Percentiles rank a stretch among this genome's conserved stretches.
phyloP scores from a whole-genome alignment of 2,113 vertebrate genomes.

The Tauraco erythrolophus region DNA sequence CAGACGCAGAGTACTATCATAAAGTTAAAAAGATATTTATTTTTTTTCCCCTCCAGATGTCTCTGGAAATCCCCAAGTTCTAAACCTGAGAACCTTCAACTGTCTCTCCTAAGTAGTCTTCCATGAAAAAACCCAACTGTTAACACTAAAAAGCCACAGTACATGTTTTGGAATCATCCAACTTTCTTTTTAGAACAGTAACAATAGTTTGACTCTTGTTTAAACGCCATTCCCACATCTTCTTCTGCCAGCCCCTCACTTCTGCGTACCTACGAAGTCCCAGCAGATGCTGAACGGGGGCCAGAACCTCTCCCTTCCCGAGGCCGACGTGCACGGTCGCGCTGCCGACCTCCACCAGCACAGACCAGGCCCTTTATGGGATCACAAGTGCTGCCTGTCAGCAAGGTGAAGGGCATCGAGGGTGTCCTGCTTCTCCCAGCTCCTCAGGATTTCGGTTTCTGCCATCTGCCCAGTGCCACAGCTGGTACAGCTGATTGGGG shows the following conservation, averaged over 20 bases:
- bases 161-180: neutral
- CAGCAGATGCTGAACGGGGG: neutral
- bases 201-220: neutral
- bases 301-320: neutral
- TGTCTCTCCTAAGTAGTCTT: neutral
- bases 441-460: neutral
- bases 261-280: neutral
- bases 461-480: neutral
- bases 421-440: neutral
- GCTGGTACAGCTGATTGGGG: too few species aligned
- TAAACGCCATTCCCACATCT: neutral
- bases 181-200: neutral
- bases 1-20: neutral
- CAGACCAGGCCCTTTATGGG: neutral
- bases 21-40: neutral
- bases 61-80: constrained; percentile 27
- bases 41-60: neutral
- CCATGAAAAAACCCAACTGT: neutral
- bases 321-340: fast-evolving
- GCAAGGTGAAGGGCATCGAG: neutral
- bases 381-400: neutral
- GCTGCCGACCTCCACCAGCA: fast-evolving
- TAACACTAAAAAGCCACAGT: neutral
- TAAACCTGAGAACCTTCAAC: neutral
- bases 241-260: neutral